Evolutionary conservation across 2,888 invertebrate genomes (phyloP).

Genomic region (Leuctra nigra): DNA sequence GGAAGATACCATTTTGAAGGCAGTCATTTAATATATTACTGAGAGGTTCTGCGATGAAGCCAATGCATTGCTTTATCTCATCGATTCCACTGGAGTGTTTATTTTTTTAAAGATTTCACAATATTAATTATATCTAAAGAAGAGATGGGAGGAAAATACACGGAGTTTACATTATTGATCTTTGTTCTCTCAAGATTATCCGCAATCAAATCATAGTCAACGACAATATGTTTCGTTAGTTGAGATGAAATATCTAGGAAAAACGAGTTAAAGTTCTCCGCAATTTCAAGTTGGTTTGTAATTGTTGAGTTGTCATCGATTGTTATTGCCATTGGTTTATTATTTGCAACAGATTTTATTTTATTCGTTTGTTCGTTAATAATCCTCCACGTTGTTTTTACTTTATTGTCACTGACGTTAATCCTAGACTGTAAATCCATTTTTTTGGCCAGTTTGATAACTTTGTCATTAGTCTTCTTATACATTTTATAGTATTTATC

Average conservation of each 20-base stretch:
- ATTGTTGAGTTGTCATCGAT: not conserved
- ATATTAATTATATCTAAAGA: not conserved
- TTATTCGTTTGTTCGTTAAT: too few species aligned
- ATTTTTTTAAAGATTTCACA: too few species aligned
- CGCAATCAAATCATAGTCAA: not conserved
- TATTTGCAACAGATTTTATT: not conserved
- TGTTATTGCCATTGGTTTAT: not conserved
- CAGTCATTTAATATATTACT: not conserved
- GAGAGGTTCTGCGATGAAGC: not conserved
- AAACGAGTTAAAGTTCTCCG: not conserved
- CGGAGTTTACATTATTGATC: not conserved
- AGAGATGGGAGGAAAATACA: not conserved
- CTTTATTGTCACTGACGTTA: not conserved
- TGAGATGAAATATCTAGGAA: not conserved
- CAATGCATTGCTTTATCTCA: not conserved
- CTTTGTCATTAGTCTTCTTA: not conserved
- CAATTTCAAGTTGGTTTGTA: not conserved
- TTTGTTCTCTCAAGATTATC: not conserved
- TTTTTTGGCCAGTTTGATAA: not conserved
- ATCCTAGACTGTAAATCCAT: not conserved
- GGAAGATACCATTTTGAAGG: not conserved
- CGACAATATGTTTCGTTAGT: not conserved
- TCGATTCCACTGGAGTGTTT: not conserved
- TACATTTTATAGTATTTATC: not conserved
- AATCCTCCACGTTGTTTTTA: not conserved